Evolutionary conservation across 2,113 vertebrate species (phyloP), one percentile per base, ranked within the genome.

Genomic region (Malurus melanocephalus): DNA sequence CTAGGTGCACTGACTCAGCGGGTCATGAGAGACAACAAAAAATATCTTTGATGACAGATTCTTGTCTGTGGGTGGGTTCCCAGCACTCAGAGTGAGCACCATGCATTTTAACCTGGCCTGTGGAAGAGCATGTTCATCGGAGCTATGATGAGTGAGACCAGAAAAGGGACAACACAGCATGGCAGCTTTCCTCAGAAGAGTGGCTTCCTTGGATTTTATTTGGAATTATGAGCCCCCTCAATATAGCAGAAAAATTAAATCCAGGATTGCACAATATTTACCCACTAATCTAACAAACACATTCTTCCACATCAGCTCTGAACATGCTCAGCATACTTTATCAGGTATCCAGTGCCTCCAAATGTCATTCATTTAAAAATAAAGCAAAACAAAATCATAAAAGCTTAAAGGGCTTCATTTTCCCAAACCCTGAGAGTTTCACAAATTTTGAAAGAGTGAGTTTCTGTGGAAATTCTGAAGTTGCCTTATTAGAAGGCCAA

Each of bases 1-100:
- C 33, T 75, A 86, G 51, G 35, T 75, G 73, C 80, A 33, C 88
- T 94, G 88, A 90, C 73, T 90, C 88, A 94, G 77, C 21, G 80
- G 73, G 26, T 72, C 73, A 94, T 57, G 61, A 86, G 65, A 86
- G 32, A 93, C 48, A 68, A 91, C 60, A 30, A 45, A 89, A 93
- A 80, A 80, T 67, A 88, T 84, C 46, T 49, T 64, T 49, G 35
- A 90, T 78, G 83, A 84, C 40, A 88, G 10, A 20, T 78, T 84
- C 61, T 84, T 30, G 10, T 62, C 76, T 55, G 83, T 80, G 73
- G 52, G 48, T 45, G 56, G 38, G 13, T 49, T n/a, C 57, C 27
- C 60, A 83, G n/a, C 35, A 60, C 0, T 2, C 1, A 3, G 26
- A 82, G 38, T 42, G 42, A 82, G 55, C 72, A 49, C 0, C 0